Evolutionary conservation across 2,888 invertebrate species (phyloP), one percentile per base, ranked within the genome.

Genomic region (Drosophila merina): DNA sequence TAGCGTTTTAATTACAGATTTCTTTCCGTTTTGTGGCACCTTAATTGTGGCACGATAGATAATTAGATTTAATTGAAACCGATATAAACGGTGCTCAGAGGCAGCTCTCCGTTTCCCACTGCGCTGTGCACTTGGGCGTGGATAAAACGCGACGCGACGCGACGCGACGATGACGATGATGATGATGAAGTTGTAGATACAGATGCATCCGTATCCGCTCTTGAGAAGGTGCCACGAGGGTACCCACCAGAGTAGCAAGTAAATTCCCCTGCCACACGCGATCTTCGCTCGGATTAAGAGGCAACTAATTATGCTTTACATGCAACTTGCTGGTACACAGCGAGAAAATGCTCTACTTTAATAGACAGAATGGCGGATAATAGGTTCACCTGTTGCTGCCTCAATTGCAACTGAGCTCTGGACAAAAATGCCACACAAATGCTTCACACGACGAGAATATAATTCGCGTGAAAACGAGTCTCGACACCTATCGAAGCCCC

Each of bases 121-220:
- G 14, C 40, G 26, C 44, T 64, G 44, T 72, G 72, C 72, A 79
- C 28, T 75, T 75, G 77, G 66, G 77, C 73, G 81, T 79, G 79
- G 40, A 67, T 70, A 63, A 60, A 59, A 72, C 60, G 67, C 67
- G 64, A 59, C 28, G 28, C 28, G n/a, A 56, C 57, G 59, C 45
- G 55, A 54, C 47, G 50, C 20, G 20, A 14, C 14, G 14, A 14
- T 14, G 14, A 14, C 14, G 14, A 14, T 14, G 14, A 14, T 14
- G 14, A 45, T 54, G 38, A 30, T 14, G 49, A 36, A 30, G 68
- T 50, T 74, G 44, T 59, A 55, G 14, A 14, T 14, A 14, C 14
- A 14, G 72, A 60, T 79, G 78, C 76, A 78, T 81, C 80, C 83
- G 86, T 76, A 79, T 82, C 81, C 86, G 81, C 76, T 79, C 62